Base-by-base conservation (phyloP, 2,797 vertebrate genomes). In the Labroides dimidiatus region DNA sequence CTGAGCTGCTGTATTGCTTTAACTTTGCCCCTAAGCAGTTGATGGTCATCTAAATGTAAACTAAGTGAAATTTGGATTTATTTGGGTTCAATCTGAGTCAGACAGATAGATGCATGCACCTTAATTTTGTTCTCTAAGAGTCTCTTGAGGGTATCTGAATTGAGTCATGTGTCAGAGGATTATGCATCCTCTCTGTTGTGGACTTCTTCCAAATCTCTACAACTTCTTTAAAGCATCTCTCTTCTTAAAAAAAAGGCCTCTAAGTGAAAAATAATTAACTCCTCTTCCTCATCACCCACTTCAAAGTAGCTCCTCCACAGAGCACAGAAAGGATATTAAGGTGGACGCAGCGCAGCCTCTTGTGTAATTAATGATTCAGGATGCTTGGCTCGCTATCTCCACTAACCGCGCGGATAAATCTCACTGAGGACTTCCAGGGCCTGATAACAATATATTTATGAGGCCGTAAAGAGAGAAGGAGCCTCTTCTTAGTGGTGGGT, bases 401-500 rank as follows among this genome's bases (percentile, higher is more conserved):
- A 67, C 91, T 93, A 93, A 94, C 91, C 78, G 73, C 30, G 61
- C 13, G 90, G 87, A 94, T 94, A 94, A 94, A 94, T 95, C 93
- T 95, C 80, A 23, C 27, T 33, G 47, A 67, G 67, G 84, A 89
- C 85, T 91, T 85, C 85, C 75, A 76, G 75, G 86, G 83, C 83
- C 89, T 77, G 89, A 93, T 92, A 94, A 94, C 93, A 93, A 93
- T 93, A 89, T 94, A 94, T 94, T 94, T 94, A 93, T 94, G 89
- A 78, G 85, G 86, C 84, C 21, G 87, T 93, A 93, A 93, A 93
- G 82, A 80, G 69, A 75, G 81, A 72, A 78, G 77, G 47, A 81
- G 78, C 80, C 84, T 84, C 81, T 67, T 84, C 87, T 88, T 65
- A 60, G 86, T 50, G 87, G 91, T 72, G 80, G 82, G 85, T 85